Conservation (phyloP, 2,797 vertebrate species). For the Tragelaphus eurycerus region DNA sequence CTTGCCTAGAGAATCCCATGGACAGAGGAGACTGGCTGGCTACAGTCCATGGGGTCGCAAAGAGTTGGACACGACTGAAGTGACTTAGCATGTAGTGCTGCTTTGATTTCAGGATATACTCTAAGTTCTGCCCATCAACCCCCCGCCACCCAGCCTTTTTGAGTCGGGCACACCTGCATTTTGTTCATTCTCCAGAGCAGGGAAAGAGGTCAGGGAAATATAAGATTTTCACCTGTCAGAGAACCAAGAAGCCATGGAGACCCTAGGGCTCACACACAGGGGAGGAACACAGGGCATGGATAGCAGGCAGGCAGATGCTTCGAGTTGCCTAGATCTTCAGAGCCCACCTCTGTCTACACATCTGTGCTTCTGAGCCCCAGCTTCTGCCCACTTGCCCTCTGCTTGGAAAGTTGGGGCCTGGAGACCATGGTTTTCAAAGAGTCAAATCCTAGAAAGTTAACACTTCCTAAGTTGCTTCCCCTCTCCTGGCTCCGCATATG, state of each 20-base stretch:
- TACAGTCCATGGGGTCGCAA: background rate
- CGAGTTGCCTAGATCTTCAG: background rate
- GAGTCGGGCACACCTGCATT: background rate
- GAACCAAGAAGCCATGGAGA: background rate
- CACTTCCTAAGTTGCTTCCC: background rate
- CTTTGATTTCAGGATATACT: background rate
- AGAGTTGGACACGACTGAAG: background rate
- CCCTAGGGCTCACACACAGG: background rate
- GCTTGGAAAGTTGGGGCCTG: background rate
- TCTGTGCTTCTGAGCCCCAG: background rate
- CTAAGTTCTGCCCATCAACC: background rate
- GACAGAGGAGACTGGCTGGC: background rate
- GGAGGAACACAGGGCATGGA: background rate
- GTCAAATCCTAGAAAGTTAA: background rate
- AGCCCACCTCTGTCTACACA: background rate
- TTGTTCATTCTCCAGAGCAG: constrained; percentile 13
- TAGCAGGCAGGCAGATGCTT: background rate
- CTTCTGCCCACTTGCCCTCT: background rate
- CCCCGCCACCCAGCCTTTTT: background rate
- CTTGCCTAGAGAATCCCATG: background rate
- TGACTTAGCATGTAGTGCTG: background rate
- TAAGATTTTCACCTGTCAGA: background rate
- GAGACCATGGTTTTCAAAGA: constrained; percentile 13
- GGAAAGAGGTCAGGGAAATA: background rate
- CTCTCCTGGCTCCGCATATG: background rate